These are phyloP conservation scores for Austrolebias charrua DNA, from an alignment of 2,797 vertebrate genomes.

Conservation along the genomic window DNA sequence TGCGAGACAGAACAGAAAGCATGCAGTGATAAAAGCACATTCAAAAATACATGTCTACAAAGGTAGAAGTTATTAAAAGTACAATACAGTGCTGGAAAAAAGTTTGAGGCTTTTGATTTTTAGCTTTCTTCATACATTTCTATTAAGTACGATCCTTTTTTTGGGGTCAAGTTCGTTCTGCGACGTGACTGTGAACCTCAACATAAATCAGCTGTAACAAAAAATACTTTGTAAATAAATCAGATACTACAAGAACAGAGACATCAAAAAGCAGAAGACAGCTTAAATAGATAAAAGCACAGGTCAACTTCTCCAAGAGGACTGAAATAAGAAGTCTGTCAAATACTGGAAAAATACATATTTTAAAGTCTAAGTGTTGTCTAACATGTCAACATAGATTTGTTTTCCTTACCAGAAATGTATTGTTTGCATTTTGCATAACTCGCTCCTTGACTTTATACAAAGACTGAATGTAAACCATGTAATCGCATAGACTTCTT, in stretches of 20 bases:
- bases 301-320: background rate
- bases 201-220: background rate
- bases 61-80: constrained; percentile 2
- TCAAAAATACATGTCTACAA: constrained; percentile 9
- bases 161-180: background rate
- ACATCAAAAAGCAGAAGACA: background rate
- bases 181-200: background rate
- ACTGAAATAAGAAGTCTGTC: constrained; percentile 7
- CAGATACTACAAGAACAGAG: background rate
- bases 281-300: background rate
- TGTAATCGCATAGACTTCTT: background rate
- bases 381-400: background rate
- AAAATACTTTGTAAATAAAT: background rate
- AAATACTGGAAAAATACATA: background rate
- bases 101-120: background rate
- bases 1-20: constrained; percentile 2
- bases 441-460: background rate
- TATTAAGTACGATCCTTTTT: background rate
- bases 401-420: background rate
- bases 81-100: background rate
- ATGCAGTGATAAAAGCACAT: constrained; percentile 17
- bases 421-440: background rate
- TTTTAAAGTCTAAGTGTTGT: background rate
- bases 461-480: background rate
- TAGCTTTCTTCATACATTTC: background rate